Conservation (phyloP, 2,888 invertebrate species). For the Drosophila stalkeri region DNA sequence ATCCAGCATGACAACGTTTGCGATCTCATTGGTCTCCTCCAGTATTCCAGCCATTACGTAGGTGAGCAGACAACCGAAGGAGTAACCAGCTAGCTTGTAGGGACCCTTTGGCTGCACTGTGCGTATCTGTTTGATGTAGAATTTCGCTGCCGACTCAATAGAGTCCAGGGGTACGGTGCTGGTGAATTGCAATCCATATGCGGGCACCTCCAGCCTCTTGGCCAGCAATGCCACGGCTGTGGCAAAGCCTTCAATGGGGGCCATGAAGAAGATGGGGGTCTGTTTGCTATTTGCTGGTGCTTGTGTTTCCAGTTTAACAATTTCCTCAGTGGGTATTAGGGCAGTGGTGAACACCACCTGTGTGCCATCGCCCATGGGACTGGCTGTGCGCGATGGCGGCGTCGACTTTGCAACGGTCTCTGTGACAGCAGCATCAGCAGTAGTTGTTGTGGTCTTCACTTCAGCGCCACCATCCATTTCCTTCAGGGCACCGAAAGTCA, state of each 20-base stretch:
- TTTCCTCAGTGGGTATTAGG: slow-evolving; percentile 90
- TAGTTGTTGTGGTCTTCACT: slow-evolving; percentile 41
- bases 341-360: slow-evolving; percentile 87
- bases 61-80: slow-evolving; percentile 97
- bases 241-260: slow-evolving; percentile 96
- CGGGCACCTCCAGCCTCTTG: slow-evolving; percentile 89
- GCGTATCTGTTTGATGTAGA: slow-evolving; percentile 91
- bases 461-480: slow-evolving; percentile 85
- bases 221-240: slow-evolving; percentile 90
- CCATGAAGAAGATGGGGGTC: slow-evolving; percentile 89
- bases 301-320: slow-evolving; percentile 89
- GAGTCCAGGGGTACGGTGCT: slow-evolving; percentile 90
- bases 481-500: slow-evolving; percentile 91
- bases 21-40: slow-evolving; percentile 86
- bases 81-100: slow-evolving; percentile 96
- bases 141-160: slow-evolving; percentile 90
- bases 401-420: slow-evolving; percentile 40
- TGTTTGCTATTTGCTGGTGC: slow-evolving; percentile 81
- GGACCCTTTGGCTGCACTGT: slow-evolving; percentile 92
- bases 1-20: slow-evolving; percentile 91
- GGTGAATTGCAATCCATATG: slow-evolving; percentile 96
- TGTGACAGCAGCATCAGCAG: not conserved
- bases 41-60: slow-evolving; percentile 97
- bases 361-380: slow-evolving; percentile 85
- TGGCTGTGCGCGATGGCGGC: slow-evolving; percentile 69